Percentiles rank a stretch among this genome's conserved stretches.
phyloP scores from a whole-genome alignment of 35 echinoderm and acorn worm species.

The Patiria miniata region DNA sequence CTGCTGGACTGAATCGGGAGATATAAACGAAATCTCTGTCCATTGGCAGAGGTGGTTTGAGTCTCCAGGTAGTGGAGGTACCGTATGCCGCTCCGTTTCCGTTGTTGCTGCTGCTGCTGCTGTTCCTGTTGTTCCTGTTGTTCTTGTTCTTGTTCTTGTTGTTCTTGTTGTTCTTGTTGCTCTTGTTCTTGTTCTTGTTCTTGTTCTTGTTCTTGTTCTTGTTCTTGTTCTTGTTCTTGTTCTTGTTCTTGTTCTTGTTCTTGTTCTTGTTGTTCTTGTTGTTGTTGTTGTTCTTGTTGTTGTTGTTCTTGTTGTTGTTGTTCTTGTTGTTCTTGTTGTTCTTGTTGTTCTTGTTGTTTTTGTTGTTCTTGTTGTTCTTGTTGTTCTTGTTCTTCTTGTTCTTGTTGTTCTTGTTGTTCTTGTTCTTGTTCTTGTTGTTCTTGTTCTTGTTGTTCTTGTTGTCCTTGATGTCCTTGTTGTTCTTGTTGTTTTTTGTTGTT shows the following conservation, averaged over 20 bases:
- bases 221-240: slow-evolving; percentile 14
- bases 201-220: slow-evolving; percentile 24
- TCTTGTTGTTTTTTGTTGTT: no score
- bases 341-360: no score
- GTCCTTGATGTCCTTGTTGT: not conserved
- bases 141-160: slow-evolving; percentile 18
- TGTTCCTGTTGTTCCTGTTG: not conserved
- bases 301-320: slow-evolving; percentile 5
- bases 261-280: slow-evolving; percentile 21
- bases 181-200: slow-evolving; percentile 14
- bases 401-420: slow-evolving; percentile 12
- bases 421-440: slow-evolving; percentile 7
- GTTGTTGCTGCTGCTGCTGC: not conserved
- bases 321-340: no score
- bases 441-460: not conserved
- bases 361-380: no score
- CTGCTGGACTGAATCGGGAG: no score
- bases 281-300: slow-evolving; percentile 5
- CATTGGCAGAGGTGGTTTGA: no score
- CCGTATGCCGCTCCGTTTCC: no score
- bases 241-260: slow-evolving; percentile 18
- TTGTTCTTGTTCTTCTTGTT: slow-evolving; percentile 17
- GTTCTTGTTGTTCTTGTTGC: slow-evolving; percentile 9
- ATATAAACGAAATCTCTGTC: no score
- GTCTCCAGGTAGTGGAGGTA: no score